Conservation (phyloP, 2,888 invertebrate genomes). For the Caenorhabditis wallacei region DNA sequence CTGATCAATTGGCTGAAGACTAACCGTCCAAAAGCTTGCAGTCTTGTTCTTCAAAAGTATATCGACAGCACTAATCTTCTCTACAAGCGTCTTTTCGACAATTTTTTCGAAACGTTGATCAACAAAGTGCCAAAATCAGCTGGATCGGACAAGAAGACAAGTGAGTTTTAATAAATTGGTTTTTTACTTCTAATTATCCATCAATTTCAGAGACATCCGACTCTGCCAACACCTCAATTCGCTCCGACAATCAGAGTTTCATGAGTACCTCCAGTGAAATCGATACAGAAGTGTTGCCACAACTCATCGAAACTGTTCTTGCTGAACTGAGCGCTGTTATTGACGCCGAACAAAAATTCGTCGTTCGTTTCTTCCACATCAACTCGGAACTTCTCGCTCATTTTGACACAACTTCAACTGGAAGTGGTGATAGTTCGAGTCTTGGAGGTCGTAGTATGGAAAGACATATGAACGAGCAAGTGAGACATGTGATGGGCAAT, state of each 20-base stretch:
- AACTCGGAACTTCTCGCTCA: slow-evolving; percentile 85
- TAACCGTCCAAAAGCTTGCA: slow-evolving; percentile 84
- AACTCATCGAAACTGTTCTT: slow-evolving; percentile 91
- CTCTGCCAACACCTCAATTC: slow-evolving; percentile 48
- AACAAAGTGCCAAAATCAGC: slow-evolving; percentile 63
- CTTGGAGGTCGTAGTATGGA: slow-evolving; percentile 73
- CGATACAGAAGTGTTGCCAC: slow-evolving; percentile 56
- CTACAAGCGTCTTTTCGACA: slow-evolving; percentile 78
- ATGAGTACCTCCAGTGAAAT: slow-evolving; percentile 59
- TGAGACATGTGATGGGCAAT: slow-evolving; percentile 89
- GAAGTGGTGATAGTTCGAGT: slow-evolving; percentile 74
- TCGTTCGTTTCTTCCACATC: slow-evolving; percentile 93
- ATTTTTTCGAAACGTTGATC: slow-evolving; percentile 70
- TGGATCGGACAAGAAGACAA: slow-evolving; percentile 47
- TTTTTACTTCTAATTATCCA: neutral
- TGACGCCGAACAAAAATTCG: slow-evolving; percentile 95
- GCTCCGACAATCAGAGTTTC: slow-evolving; percentile 62
- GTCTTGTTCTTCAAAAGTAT: slow-evolving; percentile 74
- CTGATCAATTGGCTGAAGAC: slow-evolving; percentile 77
- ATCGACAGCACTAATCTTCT: slow-evolving; percentile 76
- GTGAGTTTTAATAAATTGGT: slow-evolving; percentile 9
- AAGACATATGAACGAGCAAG: slow-evolving; percentile 84
- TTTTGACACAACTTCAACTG: slow-evolving; percentile 77
- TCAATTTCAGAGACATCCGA: slow-evolving; percentile 39
- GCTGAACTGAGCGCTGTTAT: slow-evolving; percentile 93